phyloP scores from a whole-genome alignment of 2,888 invertebrate species.

The Molanna angustata region DNA sequence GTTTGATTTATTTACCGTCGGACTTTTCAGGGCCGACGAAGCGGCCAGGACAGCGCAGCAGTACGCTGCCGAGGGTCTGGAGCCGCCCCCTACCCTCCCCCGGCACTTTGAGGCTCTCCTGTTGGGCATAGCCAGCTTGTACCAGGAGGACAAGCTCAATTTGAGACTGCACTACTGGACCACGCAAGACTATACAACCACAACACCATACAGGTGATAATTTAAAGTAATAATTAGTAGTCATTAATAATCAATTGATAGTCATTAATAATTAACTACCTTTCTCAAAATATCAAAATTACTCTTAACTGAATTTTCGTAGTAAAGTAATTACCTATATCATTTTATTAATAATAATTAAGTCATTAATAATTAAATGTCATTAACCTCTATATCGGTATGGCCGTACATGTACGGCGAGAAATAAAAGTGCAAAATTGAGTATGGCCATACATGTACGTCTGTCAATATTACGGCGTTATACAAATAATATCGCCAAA shows the following conservation, averaged over 20 bases:
- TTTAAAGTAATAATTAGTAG: background rate
- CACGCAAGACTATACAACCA: constrained; percentile 53
- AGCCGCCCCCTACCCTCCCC: constrained; percentile 60
- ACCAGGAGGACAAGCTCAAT: constrained; percentile 70
- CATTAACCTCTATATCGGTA: background rate
- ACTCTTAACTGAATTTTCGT: background rate
- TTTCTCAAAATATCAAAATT: too few species aligned
- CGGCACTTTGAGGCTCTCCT: constrained; percentile 85
- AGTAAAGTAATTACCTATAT: background rate
- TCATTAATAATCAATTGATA: too few species aligned
- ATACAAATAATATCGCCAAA: background rate
- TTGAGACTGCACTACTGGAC: constrained; percentile 84
- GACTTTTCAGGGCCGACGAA: constrained; percentile 80
- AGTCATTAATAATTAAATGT: background rate
- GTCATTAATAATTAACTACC: too few species aligned
- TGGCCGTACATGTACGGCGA: background rate
- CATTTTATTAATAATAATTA: too few species aligned
- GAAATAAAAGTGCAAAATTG: background rate
- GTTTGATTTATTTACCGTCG: background rate
- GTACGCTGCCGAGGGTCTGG: constrained; percentile 72
- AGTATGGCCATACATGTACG: background rate
- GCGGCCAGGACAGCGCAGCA: constrained; percentile 75
- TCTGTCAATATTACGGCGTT: background rate
- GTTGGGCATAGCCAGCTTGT: constrained; percentile 73
- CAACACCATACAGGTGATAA: constrained; percentile 42